Evolutionary conservation across 2,113 vertebrate genomes (phyloP), one percentile per base, ranked within the genome.

Genomic region (Bombycilla garrulus): DNA sequence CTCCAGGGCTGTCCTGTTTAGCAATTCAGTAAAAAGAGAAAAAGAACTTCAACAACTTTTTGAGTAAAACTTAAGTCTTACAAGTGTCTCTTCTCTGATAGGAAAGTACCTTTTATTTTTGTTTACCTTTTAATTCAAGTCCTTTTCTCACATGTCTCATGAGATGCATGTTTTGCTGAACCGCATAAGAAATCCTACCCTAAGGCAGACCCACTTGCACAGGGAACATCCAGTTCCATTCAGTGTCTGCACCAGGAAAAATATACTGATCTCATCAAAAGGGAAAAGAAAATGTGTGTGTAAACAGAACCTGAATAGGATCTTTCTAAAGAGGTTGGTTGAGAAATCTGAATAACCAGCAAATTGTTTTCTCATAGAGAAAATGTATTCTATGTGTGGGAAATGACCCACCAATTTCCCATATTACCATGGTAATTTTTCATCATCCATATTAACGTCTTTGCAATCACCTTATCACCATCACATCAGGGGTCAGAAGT

Each of bases 371-470:
- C 54, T 58, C 11, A 18, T 29, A 21, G 29, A 51, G 10, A 44
- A 88, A 74, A 77, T 1, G 0, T 17, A 14, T 48, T 64, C 29
- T 1, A 0, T 42, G 17, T 33, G 12, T 23, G 19, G 72, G 51
- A 71, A 93, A 61, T 28, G 22, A 72, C 8, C 11, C 58, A 65
- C 38, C 4, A 65, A 10, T 29, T 84, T 85, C 19, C 25, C 5
- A 3, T 72, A 24, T 53, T 90, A 36, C 28, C 3, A 9, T 17
- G 9, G n/a, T 50, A 69, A 23, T 38, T 72, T 57, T 89, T 35
- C 36, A 69, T 87, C 36, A 23, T 25, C 24, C 18, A 11, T 31
- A 20, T 47, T 22, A 71, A 53, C 2, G 6, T 54, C 22, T 76
- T 76, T 80, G 14, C 54, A 73, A 12, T 36, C 58, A 38, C 25